Conservation (phyloP, 2,113 vertebrate species). For the Takifugu bimaculatus region DNA sequence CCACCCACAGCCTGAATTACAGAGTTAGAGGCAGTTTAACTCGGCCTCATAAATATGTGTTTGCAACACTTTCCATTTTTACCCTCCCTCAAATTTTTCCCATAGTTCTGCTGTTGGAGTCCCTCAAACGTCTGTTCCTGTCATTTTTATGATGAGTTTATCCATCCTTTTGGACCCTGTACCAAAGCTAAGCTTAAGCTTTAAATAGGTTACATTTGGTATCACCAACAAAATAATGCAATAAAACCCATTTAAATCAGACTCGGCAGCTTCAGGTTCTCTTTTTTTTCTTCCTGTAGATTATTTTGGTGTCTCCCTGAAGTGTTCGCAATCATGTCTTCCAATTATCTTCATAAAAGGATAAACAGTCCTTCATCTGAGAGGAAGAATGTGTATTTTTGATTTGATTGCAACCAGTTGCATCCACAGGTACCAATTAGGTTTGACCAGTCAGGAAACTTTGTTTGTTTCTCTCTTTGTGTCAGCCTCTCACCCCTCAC, state of each 20-base stretch:
- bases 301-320: too few species aligned
- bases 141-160: too few species aligned
- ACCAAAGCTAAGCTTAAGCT: too few species aligned
- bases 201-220: too few species aligned
- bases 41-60: conserved; percentile 67
- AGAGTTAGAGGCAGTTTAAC: conserved; percentile 72
- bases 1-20: conserved; percentile 65
- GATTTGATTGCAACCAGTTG: background rate
- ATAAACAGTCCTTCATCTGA: background rate
- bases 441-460: background rate
- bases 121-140: background rate
- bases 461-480: background rate
- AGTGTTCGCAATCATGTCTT: too few species aligned
- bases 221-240: too few species aligned
- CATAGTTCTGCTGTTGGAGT: conserved; percentile 28
- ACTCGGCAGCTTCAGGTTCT: too few species aligned
- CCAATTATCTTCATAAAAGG: too few species aligned
- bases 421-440: background rate
- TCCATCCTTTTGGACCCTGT: too few species aligned
- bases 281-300: too few species aligned
- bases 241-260: too few species aligned
- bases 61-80: conserved; percentile 53
- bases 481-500: background rate
- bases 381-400: background rate
- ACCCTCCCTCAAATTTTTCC: conserved; percentile 33